phyloP scores from a whole-genome alignment of 1,140 invertebrate genomes.

The Cecropterus lyciades region DNA sequence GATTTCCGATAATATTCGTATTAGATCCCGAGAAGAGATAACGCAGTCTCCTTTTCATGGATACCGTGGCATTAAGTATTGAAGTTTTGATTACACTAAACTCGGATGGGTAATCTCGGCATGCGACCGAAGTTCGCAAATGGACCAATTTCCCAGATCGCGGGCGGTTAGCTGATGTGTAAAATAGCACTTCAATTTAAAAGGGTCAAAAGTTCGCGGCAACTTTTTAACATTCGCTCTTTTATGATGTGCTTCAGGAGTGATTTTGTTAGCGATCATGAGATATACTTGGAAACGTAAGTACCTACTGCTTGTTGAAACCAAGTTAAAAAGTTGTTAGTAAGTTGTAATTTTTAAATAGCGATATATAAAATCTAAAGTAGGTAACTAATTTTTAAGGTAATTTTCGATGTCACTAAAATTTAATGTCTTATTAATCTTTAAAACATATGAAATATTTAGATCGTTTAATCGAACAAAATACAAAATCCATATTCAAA shows the following conservation, averaged over 20 bases:
- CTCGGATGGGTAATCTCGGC: constrained; percentile 44
- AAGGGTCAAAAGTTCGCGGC: constrained; percentile 35
- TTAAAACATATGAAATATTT: no score
- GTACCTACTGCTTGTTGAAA: no score
- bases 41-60: constrained; percentile 41
- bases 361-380: no score
- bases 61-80: constrained; percentile 50
- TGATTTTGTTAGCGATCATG: no score
- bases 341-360: no score
- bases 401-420: no score
- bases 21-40: constrained; percentile 55
- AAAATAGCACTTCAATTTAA: constrained; percentile 39
- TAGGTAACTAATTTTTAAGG: no score
- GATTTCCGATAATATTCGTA: constrained; percentile 63
- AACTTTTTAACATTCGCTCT: constrained; percentile 32
- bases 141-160: constrained; percentile 61
- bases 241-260: not conserved
- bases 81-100: constrained; percentile 63
- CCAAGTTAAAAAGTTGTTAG: no score
- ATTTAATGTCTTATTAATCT: no score
- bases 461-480: no score
- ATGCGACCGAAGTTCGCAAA: constrained; percentile 54
- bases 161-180: constrained; percentile 44
- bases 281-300: no score
- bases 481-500: not conserved